phyloP scores from a whole-genome alignment of 2,797 vertebrate genomes.

The Threskiornis aethiopicus region DNA sequence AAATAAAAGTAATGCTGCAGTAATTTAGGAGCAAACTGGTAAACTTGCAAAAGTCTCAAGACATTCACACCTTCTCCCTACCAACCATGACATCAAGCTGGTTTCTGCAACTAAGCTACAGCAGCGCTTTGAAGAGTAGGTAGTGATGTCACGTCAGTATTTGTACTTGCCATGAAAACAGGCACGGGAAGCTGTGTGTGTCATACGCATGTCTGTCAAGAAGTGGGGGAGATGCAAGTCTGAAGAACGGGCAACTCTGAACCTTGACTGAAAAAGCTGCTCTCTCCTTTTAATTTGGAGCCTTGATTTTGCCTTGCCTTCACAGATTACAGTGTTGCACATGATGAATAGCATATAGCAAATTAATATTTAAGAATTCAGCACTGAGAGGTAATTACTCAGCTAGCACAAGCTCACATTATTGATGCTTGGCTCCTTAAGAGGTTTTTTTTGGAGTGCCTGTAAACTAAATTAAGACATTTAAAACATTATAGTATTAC shows the following conservation, averaged over 20 bases:
- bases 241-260: neutral
- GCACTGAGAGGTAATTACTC: conserved; percentile 30
- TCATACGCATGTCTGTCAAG: neutral
- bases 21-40: neutral
- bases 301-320: neutral
- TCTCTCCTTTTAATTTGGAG: neutral
- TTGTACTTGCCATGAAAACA: neutral
- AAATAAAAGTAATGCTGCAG: neutral
- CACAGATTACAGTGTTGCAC: neutral
- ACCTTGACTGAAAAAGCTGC: neutral
- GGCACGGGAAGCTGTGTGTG: neutral
- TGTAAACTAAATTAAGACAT: conserved; percentile 53
- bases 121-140: neutral
- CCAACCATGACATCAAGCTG: neutral
- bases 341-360: conserved; percentile 35
- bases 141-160: neutral
- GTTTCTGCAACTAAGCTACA: neutral
- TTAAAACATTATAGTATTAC: conserved; percentile 19
- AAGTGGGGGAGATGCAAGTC: neutral
- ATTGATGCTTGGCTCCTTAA: conserved; percentile 38
- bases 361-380: conserved; percentile 67
- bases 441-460: neutral
- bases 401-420: neutral
- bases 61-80: neutral
- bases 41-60: neutral